phyloP scores from a whole-genome alignment of 2,113 vertebrate species.

The Tenebrosternarchus preto region DNA sequence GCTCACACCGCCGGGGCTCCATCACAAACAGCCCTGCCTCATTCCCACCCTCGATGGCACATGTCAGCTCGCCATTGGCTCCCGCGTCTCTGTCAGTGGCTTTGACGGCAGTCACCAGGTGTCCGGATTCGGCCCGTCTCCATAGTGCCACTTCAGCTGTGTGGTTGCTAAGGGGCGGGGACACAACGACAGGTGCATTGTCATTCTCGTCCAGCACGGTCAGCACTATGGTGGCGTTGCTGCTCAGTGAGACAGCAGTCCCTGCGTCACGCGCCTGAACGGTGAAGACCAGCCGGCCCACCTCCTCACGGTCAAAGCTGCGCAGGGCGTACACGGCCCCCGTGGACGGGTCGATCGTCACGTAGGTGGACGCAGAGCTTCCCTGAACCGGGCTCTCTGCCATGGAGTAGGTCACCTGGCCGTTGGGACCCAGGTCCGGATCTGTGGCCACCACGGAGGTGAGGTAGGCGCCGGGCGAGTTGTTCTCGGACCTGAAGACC shows the following conservation, averaged over 20 bases:
- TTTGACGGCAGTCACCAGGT: conserved; percentile 82
- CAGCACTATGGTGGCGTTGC: conserved; percentile 87
- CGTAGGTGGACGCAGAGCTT: conserved; percentile 88
- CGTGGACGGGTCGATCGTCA: conserved; percentile 93
- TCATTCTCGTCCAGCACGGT: conserved; percentile 95
- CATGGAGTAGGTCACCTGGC: conserved; percentile 92
- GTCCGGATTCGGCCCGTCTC: conserved; percentile 83
- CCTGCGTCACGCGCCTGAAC: conserved; percentile 87
- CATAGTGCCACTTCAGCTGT: conserved; percentile 87
- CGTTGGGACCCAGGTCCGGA: conserved; percentile 90
- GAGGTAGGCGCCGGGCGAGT: conserved; percentile 90
- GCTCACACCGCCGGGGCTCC: conserved; percentile 87
- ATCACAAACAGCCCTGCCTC: conserved; percentile 86
- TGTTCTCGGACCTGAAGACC: conserved; percentile 94
- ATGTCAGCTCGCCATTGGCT: conserved; percentile 89
- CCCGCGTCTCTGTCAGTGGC: conserved; percentile 90
- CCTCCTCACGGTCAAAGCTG: conserved; percentile 93
- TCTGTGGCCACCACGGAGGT: conserved; percentile 90
- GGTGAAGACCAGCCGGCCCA: conserved; percentile 85
- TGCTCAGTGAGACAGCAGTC: conserved; percentile 63
- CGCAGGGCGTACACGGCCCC: conserved; percentile 91
- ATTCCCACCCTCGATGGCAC: conserved; percentile 83
- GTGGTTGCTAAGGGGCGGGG: conserved; percentile 83
- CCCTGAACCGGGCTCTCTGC: conserved; percentile 83
- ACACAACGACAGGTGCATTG: conserved; percentile 85